These are phyloP conservation scores for Simalia tracyae DNA, from an alignment of 2,797 vertebrate species.

Conservation along the genomic window DNA sequence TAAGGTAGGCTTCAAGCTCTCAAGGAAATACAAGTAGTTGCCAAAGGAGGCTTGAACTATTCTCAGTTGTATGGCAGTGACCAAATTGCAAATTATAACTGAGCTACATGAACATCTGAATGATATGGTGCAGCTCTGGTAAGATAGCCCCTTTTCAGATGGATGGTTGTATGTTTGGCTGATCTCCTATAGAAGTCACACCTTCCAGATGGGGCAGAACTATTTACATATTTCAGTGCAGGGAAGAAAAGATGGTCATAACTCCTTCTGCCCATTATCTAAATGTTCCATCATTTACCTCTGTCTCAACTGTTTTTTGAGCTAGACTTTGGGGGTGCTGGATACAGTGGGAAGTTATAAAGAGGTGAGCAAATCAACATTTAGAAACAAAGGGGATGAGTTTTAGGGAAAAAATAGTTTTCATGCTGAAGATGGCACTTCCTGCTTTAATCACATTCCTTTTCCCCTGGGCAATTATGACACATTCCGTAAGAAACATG, in stretches of 20 bases:
- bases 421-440: neutral
- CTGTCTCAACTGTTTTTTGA: neutral
- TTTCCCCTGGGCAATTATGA: neutral
- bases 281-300: neutral
- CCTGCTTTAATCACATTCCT: neutral
- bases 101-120: neutral
- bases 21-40: neutral
- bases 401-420: neutral
- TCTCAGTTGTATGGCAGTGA: neutral
- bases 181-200: neutral
- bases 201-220: neutral
- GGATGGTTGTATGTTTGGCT: neutral
- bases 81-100: conserved; percentile 7
- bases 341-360: neutral
- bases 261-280: neutral
- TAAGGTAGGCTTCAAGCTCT: neutral
- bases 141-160: neutral
- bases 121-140: neutral
- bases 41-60: neutral
- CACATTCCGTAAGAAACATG: neutral
- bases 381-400: neutral
- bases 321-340: neutral
- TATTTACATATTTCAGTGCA: neutral
- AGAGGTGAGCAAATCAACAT: neutral
- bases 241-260: no score